phyloP scores from a whole-genome alignment of 1,140 invertebrate species.

The Stegodyphus dumicola region DNA sequence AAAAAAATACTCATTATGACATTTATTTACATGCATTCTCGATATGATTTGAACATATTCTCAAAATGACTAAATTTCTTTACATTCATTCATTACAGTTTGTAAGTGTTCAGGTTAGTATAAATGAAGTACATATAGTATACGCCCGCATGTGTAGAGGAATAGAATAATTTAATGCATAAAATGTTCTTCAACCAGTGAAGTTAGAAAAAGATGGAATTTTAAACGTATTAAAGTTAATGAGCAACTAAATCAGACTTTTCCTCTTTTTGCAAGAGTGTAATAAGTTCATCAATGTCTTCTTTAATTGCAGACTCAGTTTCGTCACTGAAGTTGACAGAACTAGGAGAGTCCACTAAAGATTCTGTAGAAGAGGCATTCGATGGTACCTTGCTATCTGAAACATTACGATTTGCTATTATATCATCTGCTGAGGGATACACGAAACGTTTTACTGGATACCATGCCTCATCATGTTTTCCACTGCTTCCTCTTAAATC shows the following conservation, averaged over 20 bases:
- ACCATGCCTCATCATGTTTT: background rate
- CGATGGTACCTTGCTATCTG: background rate
- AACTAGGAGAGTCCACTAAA: background rate
- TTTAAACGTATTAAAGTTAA: background rate
- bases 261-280: slow-evolving; percentile 34
- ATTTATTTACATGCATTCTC: no score
- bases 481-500: background rate
- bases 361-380: background rate
- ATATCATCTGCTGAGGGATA: background rate
- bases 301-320: background rate
- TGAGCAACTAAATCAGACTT: slow-evolving; percentile 18
- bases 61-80: no score
- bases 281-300: slow-evolving; percentile 19
- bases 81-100: no score
- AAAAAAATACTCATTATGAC: no score
- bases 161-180: background rate
- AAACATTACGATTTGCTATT: background rate
- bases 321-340: background rate
- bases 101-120: no score
- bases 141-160: no score
- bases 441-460: background rate
- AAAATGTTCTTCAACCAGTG: slow-evolving; percentile 2
- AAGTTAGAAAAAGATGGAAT: background rate
- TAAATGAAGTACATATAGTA: no score
- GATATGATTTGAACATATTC: no score